phyloP scores from a whole-genome alignment of 1,140 invertebrate genomes.

The Psix sp. region DNA sequence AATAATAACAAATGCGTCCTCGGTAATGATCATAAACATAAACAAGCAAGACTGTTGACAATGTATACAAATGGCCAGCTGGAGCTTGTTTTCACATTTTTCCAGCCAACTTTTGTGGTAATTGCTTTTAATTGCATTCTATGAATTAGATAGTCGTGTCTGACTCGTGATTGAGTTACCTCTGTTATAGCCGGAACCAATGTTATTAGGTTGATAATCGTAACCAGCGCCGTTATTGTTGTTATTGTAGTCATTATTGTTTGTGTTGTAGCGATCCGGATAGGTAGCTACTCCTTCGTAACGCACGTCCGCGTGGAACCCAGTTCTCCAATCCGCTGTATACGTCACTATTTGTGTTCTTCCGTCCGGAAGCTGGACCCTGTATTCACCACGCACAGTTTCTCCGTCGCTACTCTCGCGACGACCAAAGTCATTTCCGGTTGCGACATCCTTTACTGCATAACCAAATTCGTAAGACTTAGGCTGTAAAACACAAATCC shows the following conservation, averaged over 20 bases:
- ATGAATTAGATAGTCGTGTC: too few relatives aligned
- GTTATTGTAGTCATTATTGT: conserved; percentile 65
- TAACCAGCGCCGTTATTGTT: conserved; percentile 47
- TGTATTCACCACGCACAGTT: conserved; percentile 83
- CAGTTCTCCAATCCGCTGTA: conserved; percentile 86
- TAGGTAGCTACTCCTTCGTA: conserved; percentile 85
- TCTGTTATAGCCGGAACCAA: conserved; percentile 54
- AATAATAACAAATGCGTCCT: too few relatives aligned
- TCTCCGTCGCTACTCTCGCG: conserved; percentile 85
- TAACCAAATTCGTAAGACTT: conserved; percentile 89
- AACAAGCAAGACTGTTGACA: too few relatives aligned
- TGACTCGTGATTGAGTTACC: conserved; percentile 38
- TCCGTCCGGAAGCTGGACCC: conserved; percentile 85
- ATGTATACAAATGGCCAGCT: too few relatives aligned
- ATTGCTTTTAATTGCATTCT: too few relatives aligned
- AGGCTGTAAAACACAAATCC: conserved; percentile 78
- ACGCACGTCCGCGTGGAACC: conserved; percentile 87
- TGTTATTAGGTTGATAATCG: conserved; percentile 38
- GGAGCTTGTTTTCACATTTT: too few relatives aligned
- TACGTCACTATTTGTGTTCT: conserved; percentile 85
- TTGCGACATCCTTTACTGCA: conserved; percentile 84
- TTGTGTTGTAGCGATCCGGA: conserved; percentile 77
- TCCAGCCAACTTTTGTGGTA: too few relatives aligned
- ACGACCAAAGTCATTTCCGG: conserved; percentile 84
- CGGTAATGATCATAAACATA: too few relatives aligned